Evolutionary conservation across 2,888 invertebrate genomes (phyloP), one percentile per base, ranked within the genome.

Genomic region (Zygaena filipendulae): DNA sequence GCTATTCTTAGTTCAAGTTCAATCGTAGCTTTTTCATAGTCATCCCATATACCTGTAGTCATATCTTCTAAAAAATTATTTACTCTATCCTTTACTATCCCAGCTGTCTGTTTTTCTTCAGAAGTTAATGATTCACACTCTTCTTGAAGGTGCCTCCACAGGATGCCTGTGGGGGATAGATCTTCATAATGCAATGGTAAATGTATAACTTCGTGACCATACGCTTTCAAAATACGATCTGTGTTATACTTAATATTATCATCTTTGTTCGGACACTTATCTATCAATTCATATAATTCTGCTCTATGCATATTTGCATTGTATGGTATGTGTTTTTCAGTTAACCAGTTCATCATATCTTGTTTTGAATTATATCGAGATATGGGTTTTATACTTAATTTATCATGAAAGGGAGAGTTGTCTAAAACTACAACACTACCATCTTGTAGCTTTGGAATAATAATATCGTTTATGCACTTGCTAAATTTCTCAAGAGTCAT

Each of bases 61-160:
- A 50, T 38, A 7, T 16, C 16, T 16, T 16, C 16, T 16, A 7
- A 7, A 7, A 16, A 16, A 16, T 16, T 16, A 6, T 16, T 16
- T 29, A 13, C 11, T 9, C 19, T 29, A 16, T 16, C 7, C 7
- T 16, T 16, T 29, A 13, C 11, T 9, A 21, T 29, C 21, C 13
- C 39, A 35, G 11, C 11, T 11, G 25, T 20, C n/a, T n/a, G n/a
- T n/a, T n/a, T n/a, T n/a, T n/a, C n/a, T n/a, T n/a, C n/a, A n/a
- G n/a, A n/a, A n/a, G n/a, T n/a, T n/a, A n/a, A n/a, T n/a, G n/a
- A n/a, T n/a, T n/a, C n/a, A n/a, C n/a, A n/a, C n/a, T n/a, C n/a
- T n/a, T n/a, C n/a, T n/a, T n/a, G n/a, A n/a, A n/a, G n/a, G 28
- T 45, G 23, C 27, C 45, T 32, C 67, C 68, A 68, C 19, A 67